phyloP scores from a whole-genome alignment of 2,113 vertebrate genomes.

The Sinocyclocheilus anophthalmus region DNA sequence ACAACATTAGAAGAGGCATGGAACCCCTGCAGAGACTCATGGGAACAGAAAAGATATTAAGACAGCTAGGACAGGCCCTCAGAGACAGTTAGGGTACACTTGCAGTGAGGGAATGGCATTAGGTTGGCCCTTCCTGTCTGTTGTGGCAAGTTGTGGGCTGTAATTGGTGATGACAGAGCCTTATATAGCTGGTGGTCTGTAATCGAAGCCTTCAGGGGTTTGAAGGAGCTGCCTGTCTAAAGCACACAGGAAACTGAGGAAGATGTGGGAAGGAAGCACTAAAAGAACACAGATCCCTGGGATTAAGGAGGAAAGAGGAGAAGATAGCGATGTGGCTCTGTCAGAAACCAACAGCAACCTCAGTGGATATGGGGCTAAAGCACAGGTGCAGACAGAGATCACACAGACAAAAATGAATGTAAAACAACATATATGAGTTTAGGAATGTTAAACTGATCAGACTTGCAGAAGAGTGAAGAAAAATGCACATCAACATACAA shows the following conservation, averaged over 20 bases:
- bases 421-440: not conserved
- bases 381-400: not conserved
- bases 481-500: not conserved
- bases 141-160: conserved; percentile 51
- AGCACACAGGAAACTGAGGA: conserved; percentile 50
- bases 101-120: conserved; percentile 16
- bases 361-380: conserved; percentile 29
- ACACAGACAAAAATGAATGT: not conserved
- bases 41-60: not conserved
- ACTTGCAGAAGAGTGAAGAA: not conserved
- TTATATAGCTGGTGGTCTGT: conserved; percentile 57
- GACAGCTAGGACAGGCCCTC: not conserved
- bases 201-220: conserved; percentile 58
- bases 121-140: not conserved
- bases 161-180: conserved; percentile 62
- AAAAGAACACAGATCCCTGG: conserved; percentile 47
- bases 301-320: conserved; percentile 49
- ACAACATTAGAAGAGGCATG: not conserved
- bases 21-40: not conserved
- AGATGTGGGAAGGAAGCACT: conserved; percentile 1
- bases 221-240: conserved; percentile 63
- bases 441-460: not conserved
- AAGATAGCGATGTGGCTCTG: conserved; percentile 22
- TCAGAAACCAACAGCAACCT: not conserved
- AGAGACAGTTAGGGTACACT: conserved; percentile 23